These are phyloP conservation scores for Drosophila nebulosa DNA, from an alignment of 1,140 invertebrate genomes.

Conservation along the genomic window DNA sequence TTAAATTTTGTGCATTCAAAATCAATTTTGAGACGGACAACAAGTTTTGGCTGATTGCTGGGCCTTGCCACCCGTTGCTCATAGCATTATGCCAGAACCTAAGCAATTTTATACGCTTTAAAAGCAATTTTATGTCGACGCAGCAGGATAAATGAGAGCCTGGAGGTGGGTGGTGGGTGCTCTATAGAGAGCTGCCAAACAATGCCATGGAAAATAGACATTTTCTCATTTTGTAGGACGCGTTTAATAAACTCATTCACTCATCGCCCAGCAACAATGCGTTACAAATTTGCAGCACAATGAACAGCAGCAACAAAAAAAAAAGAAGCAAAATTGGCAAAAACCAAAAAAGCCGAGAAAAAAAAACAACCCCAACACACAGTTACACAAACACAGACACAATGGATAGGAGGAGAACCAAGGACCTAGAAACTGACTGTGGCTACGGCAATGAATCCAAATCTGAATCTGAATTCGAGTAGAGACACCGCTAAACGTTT, in stretches of 20 bases:
- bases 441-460: background rate
- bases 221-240: constrained; percentile 51
- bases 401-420: constrained; percentile 3
- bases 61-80: constrained; percentile 10
- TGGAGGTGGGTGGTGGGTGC: background rate
- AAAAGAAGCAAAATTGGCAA: background rate
- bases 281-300: constrained; percentile 68
- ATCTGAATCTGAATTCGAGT: background rate
- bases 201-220: constrained; percentile 28
- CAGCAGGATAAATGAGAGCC: constrained; percentile 20
- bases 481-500: constrained; percentile 40
- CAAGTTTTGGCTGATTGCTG: constrained; percentile 29
- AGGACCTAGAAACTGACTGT: background rate
- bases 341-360: background rate
- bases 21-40: background rate
- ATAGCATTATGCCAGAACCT: constrained; percentile 35
- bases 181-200: background rate
- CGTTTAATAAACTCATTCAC: constrained; percentile 54
- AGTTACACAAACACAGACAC: background rate
- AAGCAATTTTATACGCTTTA: constrained; percentile 30
- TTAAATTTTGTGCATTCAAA: constrained; percentile 13
- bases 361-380: too few relatives aligned
- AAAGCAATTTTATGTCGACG: constrained; percentile 44
- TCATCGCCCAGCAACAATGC: constrained; percentile 46
- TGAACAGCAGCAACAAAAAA: constrained; percentile 16